Evolutionary conservation across 2,113 vertebrate species (phyloP), one percentile per base, ranked within the genome.

Genomic region (Leucopternis melanops): DNA sequence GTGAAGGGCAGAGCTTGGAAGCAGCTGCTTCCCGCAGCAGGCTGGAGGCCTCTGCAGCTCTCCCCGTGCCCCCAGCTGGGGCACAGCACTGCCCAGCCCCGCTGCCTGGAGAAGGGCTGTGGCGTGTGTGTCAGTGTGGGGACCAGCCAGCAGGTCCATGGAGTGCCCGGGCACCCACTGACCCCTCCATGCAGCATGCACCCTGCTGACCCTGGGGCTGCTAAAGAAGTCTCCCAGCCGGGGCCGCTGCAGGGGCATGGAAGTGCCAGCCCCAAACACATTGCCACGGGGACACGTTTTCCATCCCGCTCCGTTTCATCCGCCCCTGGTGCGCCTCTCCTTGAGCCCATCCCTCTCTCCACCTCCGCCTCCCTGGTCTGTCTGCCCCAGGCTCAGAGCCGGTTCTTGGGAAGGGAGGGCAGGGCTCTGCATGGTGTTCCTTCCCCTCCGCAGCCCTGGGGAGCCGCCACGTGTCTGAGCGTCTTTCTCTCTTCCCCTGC

Each of bases 361-460:
- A 6, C 70, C 26, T 67, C 61, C 3, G 5, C 70, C 66, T 44
- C 74, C 66, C 12, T 23, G 7, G 44, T 91, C 40, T 69, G 74
- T 95, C 25, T 0, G 4, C 49, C 69, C 66, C 87, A 93, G 95
- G 94, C 94, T 96, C 88, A 0, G 81, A 57, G 40, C 57, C 1
- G 92, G 96, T 95, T 97, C 90, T 93, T 8, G 9, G 71, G 94
- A 16, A 42, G 58, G 75, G 83, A 44, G 59, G 88, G 83, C 3
- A 8, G 62, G 54, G 77, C 62, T 86, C 7, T 0, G 11, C 0
- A 0, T 0, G 0, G 15, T 5, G 10, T 69, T 61, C 57, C 70
- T 12, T 27, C 70, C 63, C 52, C 3, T 7, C 29, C 11, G 0
- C 44, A 17, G 49, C n/a, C n/a, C 45, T 1, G 0, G 21, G 36